Base-by-base conservation (phyloP, 2,113 vertebrate species). In the Girardinichthys multiradiatus region DNA sequence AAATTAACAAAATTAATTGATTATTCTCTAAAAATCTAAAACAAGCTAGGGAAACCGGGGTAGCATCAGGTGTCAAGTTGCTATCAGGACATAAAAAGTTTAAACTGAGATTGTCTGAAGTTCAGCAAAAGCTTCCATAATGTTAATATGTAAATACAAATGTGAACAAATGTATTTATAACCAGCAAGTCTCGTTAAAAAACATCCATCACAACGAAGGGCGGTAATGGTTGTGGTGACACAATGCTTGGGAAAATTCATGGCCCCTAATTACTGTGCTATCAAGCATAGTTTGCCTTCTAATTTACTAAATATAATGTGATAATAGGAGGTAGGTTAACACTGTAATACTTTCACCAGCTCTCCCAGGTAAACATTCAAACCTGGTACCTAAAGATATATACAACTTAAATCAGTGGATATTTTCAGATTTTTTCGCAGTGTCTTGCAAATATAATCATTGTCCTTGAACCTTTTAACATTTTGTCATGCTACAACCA, bases 161-260 rank as follows among this genome's bases (percentile, higher is more conserved):
- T 86, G 65, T 60, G 77, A 73, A 85, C 87, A 90, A 79, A 89
- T 90, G 82, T 82, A 89, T 91, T 89, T 81, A 88, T 75, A 83
- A 70, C 67, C 68, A 64, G 76, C 63, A 57, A 75, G 76, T 64
- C 88, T 90, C 80, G 87, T 89, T 85, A 90, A 88, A 89, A 90
- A 88, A 89, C 79, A 91, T 91, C 90, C 77, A 91, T 89, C 83
- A 80, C 60, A 35, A 66, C 54, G 61, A 88, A 79, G 54, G 59
- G 72, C 21, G 1, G 70, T 88, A 90, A 89, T 91, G 89, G 86
- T 76, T 73, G 71, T 68, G 70, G 73, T 76, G 21, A 81, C 74
- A 72, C 68, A 70, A 65, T 71, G 74, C 80, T 58, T 17, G 2
- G 74, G 77, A 85, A 87, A 87, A 90, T 89, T 84, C 86, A 90